Evolutionary conservation across 2,113 vertebrate genomes (phyloP).

Genomic region (Epinephelus cyanopodus): DNA sequence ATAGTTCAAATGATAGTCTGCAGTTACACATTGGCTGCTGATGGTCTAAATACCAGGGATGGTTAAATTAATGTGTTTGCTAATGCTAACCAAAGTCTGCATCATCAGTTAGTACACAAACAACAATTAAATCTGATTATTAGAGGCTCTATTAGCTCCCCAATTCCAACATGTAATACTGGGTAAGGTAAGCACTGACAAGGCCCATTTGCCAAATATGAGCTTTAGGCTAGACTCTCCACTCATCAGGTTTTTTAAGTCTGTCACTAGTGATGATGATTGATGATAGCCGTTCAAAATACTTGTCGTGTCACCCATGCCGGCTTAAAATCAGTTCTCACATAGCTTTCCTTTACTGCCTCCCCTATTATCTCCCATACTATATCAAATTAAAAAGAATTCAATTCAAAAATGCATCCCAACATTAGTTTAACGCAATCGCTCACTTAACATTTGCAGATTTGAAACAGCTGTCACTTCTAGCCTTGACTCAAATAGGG

Average conservation of each 20-base stretch:
- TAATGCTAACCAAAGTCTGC: no score
- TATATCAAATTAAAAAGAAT: neutral
- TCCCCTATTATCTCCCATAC: neutral
- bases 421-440: neutral
- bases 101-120: neutral
- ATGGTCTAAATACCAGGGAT: neutral
- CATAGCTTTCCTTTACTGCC: neutral
- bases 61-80: neutral
- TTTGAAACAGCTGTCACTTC: neutral
- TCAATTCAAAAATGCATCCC: fast-evolving
- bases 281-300: neutral
- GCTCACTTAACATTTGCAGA: neutral
- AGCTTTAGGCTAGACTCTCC: neutral
- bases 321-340: neutral
- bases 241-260: neutral
- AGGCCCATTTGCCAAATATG: neutral
- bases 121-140: neutral
- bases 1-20: neutral
- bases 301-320: neutral
- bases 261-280: neutral
- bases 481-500: neutral
- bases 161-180: neutral
- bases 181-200: neutral
- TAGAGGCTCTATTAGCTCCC: neutral
- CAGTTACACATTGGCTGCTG: neutral